Percentiles rank a stretch among this genome's conserved stretches.
These are phyloP conservation scores for Puntigrus tetrazona DNA, from an alignment of 2,113 vertebrate genomes.

Conservation along the genomic window DNA sequence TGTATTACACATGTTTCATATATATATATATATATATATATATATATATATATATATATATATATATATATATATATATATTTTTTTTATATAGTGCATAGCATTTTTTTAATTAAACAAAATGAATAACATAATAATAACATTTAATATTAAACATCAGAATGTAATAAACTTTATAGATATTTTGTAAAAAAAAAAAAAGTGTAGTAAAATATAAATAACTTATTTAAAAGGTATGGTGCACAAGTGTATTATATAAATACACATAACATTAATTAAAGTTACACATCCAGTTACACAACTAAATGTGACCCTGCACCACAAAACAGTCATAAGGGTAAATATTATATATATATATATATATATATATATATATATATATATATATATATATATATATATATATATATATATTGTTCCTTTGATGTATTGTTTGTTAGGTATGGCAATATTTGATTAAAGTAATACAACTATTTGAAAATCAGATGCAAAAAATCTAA, in stretches of 20 bases:
- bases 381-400: no score
- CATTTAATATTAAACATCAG: not conserved
- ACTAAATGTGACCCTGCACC: not conserved
- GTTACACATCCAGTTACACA: not conserved
- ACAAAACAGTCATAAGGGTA: no score
- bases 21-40: no score
- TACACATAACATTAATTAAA: slow-evolving; percentile 1
- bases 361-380: no score
- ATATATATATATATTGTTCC: no score
- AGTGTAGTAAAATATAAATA: not conserved
- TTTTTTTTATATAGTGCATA: not conserved
- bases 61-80: not conserved
- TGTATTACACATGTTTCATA: not conserved
- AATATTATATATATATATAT: no score
- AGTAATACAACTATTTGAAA: no score
- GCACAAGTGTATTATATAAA: not conserved
- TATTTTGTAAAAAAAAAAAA: not conserved
- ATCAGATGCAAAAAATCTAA: no score
- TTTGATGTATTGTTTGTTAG: no score
- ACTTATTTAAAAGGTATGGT: not conserved
- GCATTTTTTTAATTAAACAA: not conserved
- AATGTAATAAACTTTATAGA: not conserved
- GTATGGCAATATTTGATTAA: no score
- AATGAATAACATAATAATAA: not conserved
- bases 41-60: no score